Percentiles rank a stretch among this genome's conserved stretches.
Conservation (phyloP, 1,140 invertebrate species). For the Zaprionus inermis region DNA sequence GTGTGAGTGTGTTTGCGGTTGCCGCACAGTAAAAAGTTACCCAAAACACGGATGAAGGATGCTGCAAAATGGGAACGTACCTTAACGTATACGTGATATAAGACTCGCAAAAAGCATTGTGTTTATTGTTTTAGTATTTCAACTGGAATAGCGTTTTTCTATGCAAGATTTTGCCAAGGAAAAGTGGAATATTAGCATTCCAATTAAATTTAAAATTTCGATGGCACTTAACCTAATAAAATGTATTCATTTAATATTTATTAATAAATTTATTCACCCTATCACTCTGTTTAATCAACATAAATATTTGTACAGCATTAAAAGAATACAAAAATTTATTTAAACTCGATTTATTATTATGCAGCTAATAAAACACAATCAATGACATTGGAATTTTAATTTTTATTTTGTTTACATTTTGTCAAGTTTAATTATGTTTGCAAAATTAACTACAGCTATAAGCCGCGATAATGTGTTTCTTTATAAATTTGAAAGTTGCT, state of each 20-base stretch:
- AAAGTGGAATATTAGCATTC: neutral
- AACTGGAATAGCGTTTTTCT: neutral
- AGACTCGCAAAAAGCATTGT: neutral
- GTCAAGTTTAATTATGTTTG: conserved; percentile 11
- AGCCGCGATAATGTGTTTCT: neutral
- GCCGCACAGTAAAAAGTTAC: conserved; percentile 48
- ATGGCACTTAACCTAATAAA: neutral
- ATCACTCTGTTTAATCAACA: neutral
- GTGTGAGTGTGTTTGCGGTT: conserved; percentile 31
- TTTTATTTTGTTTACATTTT: conserved; percentile 1
- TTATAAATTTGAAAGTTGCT: conserved; percentile 7
- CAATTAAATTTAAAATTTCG: neutral
- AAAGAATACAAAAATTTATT: neutral
- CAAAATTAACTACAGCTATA: conserved; percentile 1
- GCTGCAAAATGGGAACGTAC: neutral
- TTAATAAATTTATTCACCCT: neutral
- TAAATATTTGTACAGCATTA: neutral
- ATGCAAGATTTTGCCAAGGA: neutral
- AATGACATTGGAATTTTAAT: neutral
- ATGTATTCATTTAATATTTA: neutral
- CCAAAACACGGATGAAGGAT: conserved; percentile 28
- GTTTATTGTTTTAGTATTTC: neutral
- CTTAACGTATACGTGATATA: conserved; percentile 10
- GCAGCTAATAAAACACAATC: neutral
- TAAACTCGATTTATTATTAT: neutral